Evolutionary conservation across 1,140 invertebrate species (phyloP), one percentile per base, ranked within the genome.

Genomic region (Dysdera silvatica): DNA sequence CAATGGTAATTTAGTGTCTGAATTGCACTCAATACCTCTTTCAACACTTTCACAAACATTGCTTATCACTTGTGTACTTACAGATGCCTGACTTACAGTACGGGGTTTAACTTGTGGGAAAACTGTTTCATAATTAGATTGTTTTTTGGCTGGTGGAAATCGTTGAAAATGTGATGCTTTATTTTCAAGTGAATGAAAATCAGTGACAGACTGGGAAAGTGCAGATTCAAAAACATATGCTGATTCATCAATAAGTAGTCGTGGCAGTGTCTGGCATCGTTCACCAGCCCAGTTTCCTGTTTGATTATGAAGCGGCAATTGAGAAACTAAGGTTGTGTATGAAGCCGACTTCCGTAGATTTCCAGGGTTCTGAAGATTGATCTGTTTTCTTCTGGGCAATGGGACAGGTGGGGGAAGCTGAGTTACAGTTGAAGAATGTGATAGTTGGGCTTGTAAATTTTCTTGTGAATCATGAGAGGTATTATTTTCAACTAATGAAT

Each of bases 201-300:
- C n/a, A n/a, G n/a, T n/a, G n/a, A n/a, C n/a, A n/a, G n/a, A n/a
- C n/a, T n/a, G n/a, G n/a, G n/a, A n/a, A n/a, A n/a, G n/a, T n/a
- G n/a, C n/a, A n/a, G n/a, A n/a, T n/a, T n/a, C n/a, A n/a, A n/a
- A n/a, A n/a, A n/a, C n/a, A n/a, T n/a, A n/a, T n/a, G n/a, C n/a
- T n/a, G n/a, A n/a, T n/a, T n/a, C n/a, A 29, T 49, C 35, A 0
- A 63, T 56, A 49, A 55, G 41, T 23, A 63, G 45, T 8, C 48
- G 52, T 28, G 52, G 49, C 18, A 63, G 12, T 10, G 61, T 63
- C 18, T 63, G 61, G 26, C 49, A 63, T 32, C 56, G 55, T 40
- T 63, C 61, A 7, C 55, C 18, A 40, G 56, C 55, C 7, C 55
- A 33, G 32, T 63, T 63, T 55, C 56, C 61, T 49, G 55, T 55